Conservation (phyloP, 2,113 vertebrate genomes). For the Benitochromis conjunctus region DNA sequence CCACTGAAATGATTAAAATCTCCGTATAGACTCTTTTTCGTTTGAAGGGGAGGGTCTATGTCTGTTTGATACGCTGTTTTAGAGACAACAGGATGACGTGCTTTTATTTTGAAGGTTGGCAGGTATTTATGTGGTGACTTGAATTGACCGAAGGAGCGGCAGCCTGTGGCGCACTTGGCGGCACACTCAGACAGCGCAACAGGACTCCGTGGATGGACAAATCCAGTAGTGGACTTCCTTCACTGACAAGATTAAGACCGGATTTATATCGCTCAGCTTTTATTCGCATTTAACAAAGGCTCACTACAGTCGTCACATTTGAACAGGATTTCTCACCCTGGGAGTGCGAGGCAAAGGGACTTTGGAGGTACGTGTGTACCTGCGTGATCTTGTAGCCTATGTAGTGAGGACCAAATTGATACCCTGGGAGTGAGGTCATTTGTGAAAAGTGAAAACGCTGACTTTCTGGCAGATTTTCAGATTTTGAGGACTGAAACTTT, state of each 20-base stretch:
- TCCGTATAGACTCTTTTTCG: background rate
- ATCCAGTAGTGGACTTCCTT: background rate
- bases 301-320: background rate
- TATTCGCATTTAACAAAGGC: background rate
- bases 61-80: background rate
- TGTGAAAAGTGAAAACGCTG: background rate
- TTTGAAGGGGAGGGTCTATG: background rate
- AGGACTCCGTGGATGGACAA: background rate
- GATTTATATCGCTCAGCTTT: background rate
- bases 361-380: conserved; percentile 18
- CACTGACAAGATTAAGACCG: background rate
- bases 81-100: background rate
- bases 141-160: background rate
- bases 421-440: background rate
- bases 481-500: background rate
- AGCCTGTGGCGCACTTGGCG: conserved; percentile 42
- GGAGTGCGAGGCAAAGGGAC: background rate
- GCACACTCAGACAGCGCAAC: background rate
- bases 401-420: background rate
- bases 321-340: background rate
- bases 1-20: background rate
- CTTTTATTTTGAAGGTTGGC: conserved; percentile 45
- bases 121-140: background rate
- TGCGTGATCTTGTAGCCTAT: background rate
- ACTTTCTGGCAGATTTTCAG: background rate